A percentile compares a stretch with the other conserved stretches of the same genome.
These are phyloP conservation scores for Pluvialis apricaria DNA, from an alignment of 2,113 vertebrate species.

Conservation along the genomic window DNA sequence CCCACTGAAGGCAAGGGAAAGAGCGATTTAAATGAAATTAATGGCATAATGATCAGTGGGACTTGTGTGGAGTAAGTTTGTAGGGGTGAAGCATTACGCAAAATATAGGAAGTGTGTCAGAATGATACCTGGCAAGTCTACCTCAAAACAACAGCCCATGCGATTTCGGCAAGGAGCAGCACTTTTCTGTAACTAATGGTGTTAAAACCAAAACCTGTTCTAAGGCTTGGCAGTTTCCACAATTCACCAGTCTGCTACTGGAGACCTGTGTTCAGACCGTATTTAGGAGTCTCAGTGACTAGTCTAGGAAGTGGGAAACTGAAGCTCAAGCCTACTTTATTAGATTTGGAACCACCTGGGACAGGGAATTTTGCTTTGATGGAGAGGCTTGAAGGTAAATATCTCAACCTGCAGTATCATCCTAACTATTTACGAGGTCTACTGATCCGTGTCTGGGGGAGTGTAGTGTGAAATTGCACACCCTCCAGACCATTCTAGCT, in stretches of 20 bases:
- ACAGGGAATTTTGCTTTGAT: neutral
- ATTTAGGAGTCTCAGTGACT: neutral
- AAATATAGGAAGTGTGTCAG: neutral
- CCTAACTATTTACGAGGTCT: fast-evolving
- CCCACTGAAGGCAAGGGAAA: neutral
- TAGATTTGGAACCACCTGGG: neutral
- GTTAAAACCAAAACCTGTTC: neutral
- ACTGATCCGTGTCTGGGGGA: neutral
- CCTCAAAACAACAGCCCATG: neutral
- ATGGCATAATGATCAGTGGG: neutral
- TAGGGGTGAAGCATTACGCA: neutral
- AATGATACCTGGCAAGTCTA: neutral
- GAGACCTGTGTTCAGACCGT: neutral
- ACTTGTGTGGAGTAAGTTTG: neutral
- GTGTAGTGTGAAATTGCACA: fast-evolving
- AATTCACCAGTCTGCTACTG: neutral
- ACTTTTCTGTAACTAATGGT: neutral
- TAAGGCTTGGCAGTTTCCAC: neutral
- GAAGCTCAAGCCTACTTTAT: neutral
- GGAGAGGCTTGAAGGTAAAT: neutral
- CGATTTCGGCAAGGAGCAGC: neutral
- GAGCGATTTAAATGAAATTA: neutral
- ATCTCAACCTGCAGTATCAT: neutral
- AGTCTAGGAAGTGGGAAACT: neutral
- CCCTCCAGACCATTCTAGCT: neutral